phyloP scores from a whole-genome alignment of 2,888 invertebrate species.

The Keiferia lycopersicella region DNA sequence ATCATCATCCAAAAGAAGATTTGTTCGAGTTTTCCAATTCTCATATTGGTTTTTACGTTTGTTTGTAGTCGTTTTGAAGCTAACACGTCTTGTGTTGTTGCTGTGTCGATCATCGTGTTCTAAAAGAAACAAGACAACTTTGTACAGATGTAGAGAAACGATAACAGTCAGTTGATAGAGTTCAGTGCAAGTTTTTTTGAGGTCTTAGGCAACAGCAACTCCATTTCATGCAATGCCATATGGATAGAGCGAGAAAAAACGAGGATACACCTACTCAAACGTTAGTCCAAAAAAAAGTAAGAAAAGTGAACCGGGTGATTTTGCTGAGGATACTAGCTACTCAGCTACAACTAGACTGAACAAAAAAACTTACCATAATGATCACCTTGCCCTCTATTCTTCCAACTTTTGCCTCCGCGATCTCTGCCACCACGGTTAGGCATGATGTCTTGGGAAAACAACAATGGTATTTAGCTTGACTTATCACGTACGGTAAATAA shows the following conservation, averaged over 20 bases:
- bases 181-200: no score
- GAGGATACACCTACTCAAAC: neutral
- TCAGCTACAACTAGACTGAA: no score
- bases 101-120: constrained; percentile 77
- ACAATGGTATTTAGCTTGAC: neutral
- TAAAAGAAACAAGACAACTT: constrained; percentile 39
- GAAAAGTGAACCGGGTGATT: no score
- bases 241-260: neutral
- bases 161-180: no score
- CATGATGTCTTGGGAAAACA: constrained; percentile 48
- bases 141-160: no score
- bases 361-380: constrained; percentile 61
- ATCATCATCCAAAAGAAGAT: constrained; percentile 80
- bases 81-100: constrained; percentile 73
- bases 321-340: no score
- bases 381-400: constrained; percentile 50
- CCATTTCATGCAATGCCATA: neutral
- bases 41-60: constrained; percentile 72
- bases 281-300: no score
- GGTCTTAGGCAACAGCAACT: no score
- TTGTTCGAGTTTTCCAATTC: constrained; percentile 61
- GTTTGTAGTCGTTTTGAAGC: constrained; percentile 77
- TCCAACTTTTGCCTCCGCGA: constrained; percentile 62
- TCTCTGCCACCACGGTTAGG: constrained; percentile 74
- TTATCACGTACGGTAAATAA: neutral